Conservation (phyloP, 2,888 invertebrate genomes). For the Melanargia galathea region DNA sequence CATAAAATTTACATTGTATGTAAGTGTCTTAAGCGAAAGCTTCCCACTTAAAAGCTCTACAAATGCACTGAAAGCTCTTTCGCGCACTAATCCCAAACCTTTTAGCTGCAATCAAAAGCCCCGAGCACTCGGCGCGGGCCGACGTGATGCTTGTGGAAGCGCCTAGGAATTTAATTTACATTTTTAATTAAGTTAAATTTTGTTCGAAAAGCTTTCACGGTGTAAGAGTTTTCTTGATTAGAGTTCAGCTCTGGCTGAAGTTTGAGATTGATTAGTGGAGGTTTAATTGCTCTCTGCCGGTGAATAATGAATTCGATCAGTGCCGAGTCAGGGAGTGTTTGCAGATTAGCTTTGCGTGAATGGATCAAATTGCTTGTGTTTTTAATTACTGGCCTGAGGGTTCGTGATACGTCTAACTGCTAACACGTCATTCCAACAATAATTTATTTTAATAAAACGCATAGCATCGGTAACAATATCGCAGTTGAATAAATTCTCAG, state of each 20-base stretch:
- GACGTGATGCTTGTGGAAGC: slow-evolving; percentile 80
- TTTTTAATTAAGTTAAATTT: slow-evolving; percentile 83
- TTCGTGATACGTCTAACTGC: slow-evolving; percentile 1
- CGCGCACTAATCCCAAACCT: slow-evolving; percentile 83
- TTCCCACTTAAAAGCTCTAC: slow-evolving; percentile 83
- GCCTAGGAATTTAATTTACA: slow-evolving; percentile 83
- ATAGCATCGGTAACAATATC: not conserved
- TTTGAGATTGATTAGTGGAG: slow-evolving; percentile 82
- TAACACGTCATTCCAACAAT: slow-evolving; percentile 19
- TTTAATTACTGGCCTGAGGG: slow-evolving; percentile 30
- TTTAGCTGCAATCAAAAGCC: slow-evolving; percentile 83
- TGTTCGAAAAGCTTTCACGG: slow-evolving; percentile 82
- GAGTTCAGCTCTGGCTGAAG: slow-evolving; percentile 80
- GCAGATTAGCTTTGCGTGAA: slow-evolving; percentile 65
- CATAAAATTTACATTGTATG: slow-evolving; percentile 81
- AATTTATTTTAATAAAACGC: not conserved
- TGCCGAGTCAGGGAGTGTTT: slow-evolving; percentile 66
- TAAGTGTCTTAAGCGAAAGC: slow-evolving; percentile 82
- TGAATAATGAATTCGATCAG: slow-evolving; percentile 82
- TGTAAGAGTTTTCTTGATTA: slow-evolving; percentile 82
- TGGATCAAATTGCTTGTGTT: slow-evolving; percentile 56
- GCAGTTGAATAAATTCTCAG: too few species aligned
- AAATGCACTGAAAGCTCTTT: slow-evolving; percentile 83
- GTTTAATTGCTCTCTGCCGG: slow-evolving; percentile 80
- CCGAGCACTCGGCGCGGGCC: slow-evolving; percentile 66